A percentile compares a stretch with the other conserved stretches of the same genome.
These are phyloP conservation scores for Rotaria macrura DNA, from an alignment of 2,888 invertebrate genomes.

Conservation along the genomic window DNA sequence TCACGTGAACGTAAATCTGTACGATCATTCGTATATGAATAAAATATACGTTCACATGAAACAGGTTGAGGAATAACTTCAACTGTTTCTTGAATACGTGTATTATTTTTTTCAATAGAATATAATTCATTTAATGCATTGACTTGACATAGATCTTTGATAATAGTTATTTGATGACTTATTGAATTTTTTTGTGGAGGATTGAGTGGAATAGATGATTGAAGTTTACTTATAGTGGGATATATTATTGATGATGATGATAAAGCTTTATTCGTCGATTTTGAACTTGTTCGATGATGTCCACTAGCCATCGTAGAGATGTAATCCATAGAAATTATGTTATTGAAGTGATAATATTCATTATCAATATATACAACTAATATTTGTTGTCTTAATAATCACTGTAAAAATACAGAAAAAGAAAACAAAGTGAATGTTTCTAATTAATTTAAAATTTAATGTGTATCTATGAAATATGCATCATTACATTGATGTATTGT, in stretches of 20 bases:
- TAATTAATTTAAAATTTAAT: not conserved
- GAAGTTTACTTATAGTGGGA: not conserved
- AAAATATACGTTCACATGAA: not conserved
- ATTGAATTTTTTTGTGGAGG: not conserved
- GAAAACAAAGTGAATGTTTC: not conserved
- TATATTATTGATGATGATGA: not conserved
- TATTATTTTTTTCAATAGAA: not conserved
- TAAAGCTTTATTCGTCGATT: not conserved
- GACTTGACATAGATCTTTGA: not conserved
- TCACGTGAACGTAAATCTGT: constrained; percentile 5
- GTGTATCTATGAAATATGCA: not conserved
- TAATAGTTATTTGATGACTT: not conserved
- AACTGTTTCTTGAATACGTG: constrained; percentile 9
- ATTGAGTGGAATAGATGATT: not conserved
- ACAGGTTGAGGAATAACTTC: not conserved
- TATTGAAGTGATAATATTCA: not conserved
- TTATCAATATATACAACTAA: not conserved
- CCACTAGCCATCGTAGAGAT: not conserved
- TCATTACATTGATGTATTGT: too few relatives aligned
- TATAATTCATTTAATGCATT: not conserved
- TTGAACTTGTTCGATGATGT: not conserved
- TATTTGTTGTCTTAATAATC: not conserved
- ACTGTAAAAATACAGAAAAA: not conserved
- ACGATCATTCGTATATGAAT: not conserved
- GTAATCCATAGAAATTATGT: not conserved